Conservation (phyloP, 2,797 vertebrate genomes). For the Falco peregrinus region DNA sequence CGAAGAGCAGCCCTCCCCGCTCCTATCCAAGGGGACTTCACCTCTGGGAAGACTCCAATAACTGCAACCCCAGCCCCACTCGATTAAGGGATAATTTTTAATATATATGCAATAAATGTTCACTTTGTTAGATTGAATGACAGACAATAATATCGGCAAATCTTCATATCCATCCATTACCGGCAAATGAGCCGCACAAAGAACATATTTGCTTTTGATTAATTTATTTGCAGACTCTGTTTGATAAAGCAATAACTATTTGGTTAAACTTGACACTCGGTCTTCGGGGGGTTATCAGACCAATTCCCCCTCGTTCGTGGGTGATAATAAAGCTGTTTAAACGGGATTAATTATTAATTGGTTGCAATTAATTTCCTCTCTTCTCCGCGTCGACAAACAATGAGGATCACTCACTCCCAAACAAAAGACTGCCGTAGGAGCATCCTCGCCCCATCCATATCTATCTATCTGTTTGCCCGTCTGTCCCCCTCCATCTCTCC, state of each 20-base stretch:
- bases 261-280: constrained; percentile 87
- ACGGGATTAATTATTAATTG: constrained; percentile 89
- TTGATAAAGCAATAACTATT: constrained; percentile 98
- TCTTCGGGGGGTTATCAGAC: constrained; percentile 87
- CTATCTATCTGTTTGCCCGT: not conserved
- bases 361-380: constrained; percentile 83
- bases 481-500: not conserved
- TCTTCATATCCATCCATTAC: constrained; percentile 98
- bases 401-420: constrained; percentile 55
- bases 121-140: constrained; percentile 99
- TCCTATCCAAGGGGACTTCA: constrained; percentile 90
- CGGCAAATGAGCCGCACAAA: constrained; percentile 88
- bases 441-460: not conserved
- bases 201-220: constrained; percentile 92
- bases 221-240: constrained; percentile 94
- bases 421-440: constrained; percentile 68
- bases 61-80: constrained; percentile 89
- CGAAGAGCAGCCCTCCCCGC: constrained; percentile 66
- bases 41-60: constrained; percentile 98
- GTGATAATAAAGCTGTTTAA: constrained; percentile 82
- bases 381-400: constrained; percentile 65
- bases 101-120: constrained; percentile 99
- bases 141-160: constrained; percentile 99
- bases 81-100: constrained; percentile 99
- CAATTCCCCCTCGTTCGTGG: constrained; percentile 77